A percentile compares a stretch with the other conserved stretches of the same genome.
These are phyloP conservation scores for Stichopus horrens DNA, from an alignment of 53 echinoderm and acorn worm species.

Conservation along the genomic window DNA sequence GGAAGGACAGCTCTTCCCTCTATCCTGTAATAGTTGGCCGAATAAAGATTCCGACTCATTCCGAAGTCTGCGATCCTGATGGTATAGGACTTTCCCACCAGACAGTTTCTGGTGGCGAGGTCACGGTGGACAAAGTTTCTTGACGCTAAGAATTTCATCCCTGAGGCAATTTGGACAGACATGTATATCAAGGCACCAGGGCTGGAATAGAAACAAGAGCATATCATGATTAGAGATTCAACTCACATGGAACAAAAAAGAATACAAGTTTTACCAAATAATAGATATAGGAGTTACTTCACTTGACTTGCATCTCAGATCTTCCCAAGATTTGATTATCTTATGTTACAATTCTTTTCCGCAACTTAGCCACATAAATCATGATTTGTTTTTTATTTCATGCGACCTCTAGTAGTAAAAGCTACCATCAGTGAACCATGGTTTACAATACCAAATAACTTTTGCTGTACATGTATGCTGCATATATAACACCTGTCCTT, in stretches of 20 bases:
- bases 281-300: too few relatives aligned
- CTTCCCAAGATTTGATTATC: too few relatives aligned
- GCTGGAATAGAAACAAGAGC: constrained; percentile 42
- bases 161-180: constrained; percentile 91
- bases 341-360: too few relatives aligned
- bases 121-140: constrained; percentile 95
- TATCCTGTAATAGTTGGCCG: constrained; percentile 91
- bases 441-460: too few relatives aligned
- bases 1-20: constrained; percentile 95
- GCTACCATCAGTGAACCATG: too few relatives aligned
- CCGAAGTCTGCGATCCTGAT: constrained; percentile 99
- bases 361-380: too few relatives aligned
- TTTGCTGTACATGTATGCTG: too few relatives aligned
- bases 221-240: background rate
- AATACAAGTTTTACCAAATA: background rate
- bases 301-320: too few relatives aligned
- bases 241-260: background rate
- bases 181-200: constrained; percentile 91
- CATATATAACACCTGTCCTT: too few relatives aligned
- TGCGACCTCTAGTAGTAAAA: too few relatives aligned
- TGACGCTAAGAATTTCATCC: constrained; percentile 92
- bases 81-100: constrained; percentile 86
- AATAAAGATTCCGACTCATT: constrained; percentile 95
- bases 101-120: constrained; percentile 95
- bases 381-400: too few relatives aligned